These are phyloP conservation scores for Cerastis rubricosa DNA, from an alignment of 2,888 invertebrate genomes.

Conservation along the genomic window DNA sequence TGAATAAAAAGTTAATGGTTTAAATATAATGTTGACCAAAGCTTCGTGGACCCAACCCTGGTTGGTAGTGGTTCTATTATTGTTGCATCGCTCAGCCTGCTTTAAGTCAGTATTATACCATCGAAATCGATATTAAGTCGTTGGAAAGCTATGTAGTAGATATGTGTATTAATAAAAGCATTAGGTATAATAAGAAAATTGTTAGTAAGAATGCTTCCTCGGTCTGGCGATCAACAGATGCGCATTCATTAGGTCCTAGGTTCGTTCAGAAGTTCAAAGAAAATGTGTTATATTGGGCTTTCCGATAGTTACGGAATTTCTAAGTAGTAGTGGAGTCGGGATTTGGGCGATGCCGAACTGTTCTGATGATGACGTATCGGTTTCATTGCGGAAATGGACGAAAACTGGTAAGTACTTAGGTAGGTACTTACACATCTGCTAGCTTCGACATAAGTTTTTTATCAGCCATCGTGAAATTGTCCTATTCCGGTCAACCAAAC, in stretches of 20 bases:
- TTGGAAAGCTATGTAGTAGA: too few relatives aligned
- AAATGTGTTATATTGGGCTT: background rate
- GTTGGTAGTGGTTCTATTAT: too few relatives aligned
- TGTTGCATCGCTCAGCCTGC: too few relatives aligned
- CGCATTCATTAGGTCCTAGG: too few relatives aligned
- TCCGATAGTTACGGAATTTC: background rate
- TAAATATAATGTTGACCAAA: too few relatives aligned
- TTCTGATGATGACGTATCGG: background rate
- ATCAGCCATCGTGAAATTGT: conserved; percentile 69
- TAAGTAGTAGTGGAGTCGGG: background rate
- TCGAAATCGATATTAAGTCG: too few relatives aligned
- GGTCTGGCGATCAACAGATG: background rate
- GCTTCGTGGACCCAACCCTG: too few relatives aligned
- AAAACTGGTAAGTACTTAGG: background rate
- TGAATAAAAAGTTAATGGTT: too few relatives aligned
- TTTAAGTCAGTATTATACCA: too few relatives aligned
- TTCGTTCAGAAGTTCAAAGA: background rate
- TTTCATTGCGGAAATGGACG: background rate
- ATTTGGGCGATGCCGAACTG: background rate
- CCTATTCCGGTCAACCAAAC: conserved; percentile 5
- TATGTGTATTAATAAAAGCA: background rate
- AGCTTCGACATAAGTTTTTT: conserved; percentile 71
- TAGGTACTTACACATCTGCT: conserved; percentile 77
- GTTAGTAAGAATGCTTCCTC: background rate
- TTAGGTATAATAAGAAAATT: background rate